These are phyloP conservation scores for Sinella curviseta DNA, from an alignment of 1,140 invertebrate species.

Conservation along the genomic window DNA sequence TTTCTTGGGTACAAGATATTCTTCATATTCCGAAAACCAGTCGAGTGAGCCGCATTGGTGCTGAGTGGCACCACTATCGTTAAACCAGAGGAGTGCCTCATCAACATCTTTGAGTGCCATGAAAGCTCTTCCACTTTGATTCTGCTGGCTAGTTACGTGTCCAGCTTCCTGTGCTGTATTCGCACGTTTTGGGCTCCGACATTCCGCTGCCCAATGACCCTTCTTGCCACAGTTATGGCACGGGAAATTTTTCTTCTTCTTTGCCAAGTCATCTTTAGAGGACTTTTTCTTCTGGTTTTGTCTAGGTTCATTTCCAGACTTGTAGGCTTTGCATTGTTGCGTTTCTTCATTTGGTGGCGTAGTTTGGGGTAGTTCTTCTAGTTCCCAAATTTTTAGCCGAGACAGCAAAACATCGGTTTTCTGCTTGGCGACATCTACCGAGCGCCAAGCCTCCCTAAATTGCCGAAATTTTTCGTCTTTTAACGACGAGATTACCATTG, in stretches of 20 bases:
- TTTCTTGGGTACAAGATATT: neutral
- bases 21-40: neutral
- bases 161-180: neutral
- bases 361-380: no score
- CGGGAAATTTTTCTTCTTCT: slow-evolving; percentile 30
- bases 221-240: slow-evolving; percentile 28
- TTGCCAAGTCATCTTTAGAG: neutral
- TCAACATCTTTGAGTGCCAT: no score
- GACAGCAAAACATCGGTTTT: slow-evolving; percentile 28
- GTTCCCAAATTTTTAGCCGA: slow-evolving; percentile 37
- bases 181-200: neutral
- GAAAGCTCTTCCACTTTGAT: neutral
- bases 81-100: no score
- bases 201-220: slow-evolving; percentile 37
- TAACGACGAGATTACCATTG: slow-evolving; percentile 19
- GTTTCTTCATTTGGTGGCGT: neutral
- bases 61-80: no score
- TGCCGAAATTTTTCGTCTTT: slow-evolving; percentile 21
- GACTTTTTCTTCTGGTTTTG: no score
- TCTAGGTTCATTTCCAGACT: neutral
- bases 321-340: neutral
- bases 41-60: no score
- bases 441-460: slow-evolving; percentile 35
- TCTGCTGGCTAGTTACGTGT: no score
- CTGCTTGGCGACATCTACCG: slow-evolving; percentile 24